Evolutionary conservation across 2,797 vertebrate genomes (phyloP), one percentile per base, ranked within the genome.

Genomic region (Gallinago nigripennis): DNA sequence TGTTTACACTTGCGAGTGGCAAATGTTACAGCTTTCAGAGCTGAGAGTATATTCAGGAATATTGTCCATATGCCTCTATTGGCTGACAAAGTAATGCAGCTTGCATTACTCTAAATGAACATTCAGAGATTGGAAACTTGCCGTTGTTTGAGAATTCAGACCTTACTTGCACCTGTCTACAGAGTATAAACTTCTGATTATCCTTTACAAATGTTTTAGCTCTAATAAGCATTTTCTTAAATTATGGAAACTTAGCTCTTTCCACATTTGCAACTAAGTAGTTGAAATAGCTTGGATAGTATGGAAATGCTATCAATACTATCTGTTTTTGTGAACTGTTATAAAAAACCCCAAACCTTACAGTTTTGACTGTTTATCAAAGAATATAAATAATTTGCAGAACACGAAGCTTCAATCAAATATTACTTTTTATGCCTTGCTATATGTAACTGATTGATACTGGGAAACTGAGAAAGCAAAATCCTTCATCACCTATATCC

Each of bases 1-100:
- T 94, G 73, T 96, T 97, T 97, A 94, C 81, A 64, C 58, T 86
- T 92, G 60, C 23, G 23, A 96, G 91, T 96, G 92, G 95, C 94
- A 97, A 97, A 97, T 95, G 89, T 91, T 96, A 82, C 86, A 97
- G 87, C 82, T 97, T 94, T 91, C 93, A 93, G 81, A 96, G 87
- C 50, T 94, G 85, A 93, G 53, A 92, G 73, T 82, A 64, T 88
- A 95, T 92, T 92, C 86, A 91, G 84, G 72, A 95, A 91, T 96
- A 96, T 91, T 96, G 87, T 96, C 96, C 96, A 97, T 97, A 97
- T 97, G 97, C 95, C 94, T 97, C 75, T 96, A 91, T 94, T 98
- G 97, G 97, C 97, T 95, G 92, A 84, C 73, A 72, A 61, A 73
- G 66, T 81, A 91, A 94, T 95, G 82, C 90, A 97, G 95, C 92